phyloP scores from a whole-genome alignment of 1,140 invertebrate species.

The Drosophila nigromelanica region DNA sequence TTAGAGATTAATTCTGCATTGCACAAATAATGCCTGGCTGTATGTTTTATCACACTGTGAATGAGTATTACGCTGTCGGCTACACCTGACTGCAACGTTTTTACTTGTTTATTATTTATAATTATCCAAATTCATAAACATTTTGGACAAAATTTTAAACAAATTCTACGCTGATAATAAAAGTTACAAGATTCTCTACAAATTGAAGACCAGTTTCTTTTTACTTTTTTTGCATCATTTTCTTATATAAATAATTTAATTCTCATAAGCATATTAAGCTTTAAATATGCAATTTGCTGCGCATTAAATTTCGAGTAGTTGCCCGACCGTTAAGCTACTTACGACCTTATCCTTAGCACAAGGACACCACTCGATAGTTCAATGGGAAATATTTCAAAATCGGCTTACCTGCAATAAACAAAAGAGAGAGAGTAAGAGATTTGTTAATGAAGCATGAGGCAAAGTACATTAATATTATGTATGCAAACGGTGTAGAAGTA shows the following conservation, averaged over 20 bases:
- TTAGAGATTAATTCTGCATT: too few species aligned
- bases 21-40: too few species aligned
- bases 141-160: too few species aligned
- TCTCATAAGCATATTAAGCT: constrained; percentile 3
- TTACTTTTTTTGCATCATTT: not conserved
- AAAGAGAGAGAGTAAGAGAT: constrained; percentile 16
- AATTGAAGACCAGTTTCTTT: not conserved
- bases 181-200: not conserved
- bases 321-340: constrained; percentile 16
- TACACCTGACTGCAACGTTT: too few species aligned
- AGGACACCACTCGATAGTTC: constrained; percentile 27
- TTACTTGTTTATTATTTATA: too few species aligned
- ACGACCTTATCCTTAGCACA: constrained; percentile 30
- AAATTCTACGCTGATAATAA: not conserved
- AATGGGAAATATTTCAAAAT: constrained; percentile 50
- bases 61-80: too few species aligned
- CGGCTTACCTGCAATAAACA: constrained; percentile 69
- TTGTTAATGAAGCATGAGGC: constrained; percentile 32
- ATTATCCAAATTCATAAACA: too few species aligned
- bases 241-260: not conserved
- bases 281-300: not conserved
- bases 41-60: too few species aligned
- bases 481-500: constrained; percentile 28
- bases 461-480: constrained; percentile 49
- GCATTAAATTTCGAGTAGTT: constrained; percentile 9